Percentiles rank a stretch among this genome's conserved stretches.
Evolutionary conservation across 2,888 invertebrate genomes (phyloP).

Genomic region (Stenichneumon culpator): DNA sequence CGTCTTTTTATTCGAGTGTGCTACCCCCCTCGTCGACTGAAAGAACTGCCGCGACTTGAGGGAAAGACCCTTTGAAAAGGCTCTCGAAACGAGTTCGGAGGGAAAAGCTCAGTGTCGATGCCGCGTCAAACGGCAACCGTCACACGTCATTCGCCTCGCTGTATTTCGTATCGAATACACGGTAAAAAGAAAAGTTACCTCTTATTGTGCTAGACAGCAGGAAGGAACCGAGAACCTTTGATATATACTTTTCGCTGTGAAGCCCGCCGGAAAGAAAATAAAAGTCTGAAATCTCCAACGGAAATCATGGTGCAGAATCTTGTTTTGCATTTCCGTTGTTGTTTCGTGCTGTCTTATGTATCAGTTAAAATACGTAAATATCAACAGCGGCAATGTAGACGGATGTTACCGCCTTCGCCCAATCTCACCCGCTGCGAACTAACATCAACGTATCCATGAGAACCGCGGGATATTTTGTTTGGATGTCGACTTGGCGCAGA

Average conservation of each 20-base stretch:
- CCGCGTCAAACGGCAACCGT: slow-evolving; percentile 63
- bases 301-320: slow-evolving; percentile 27
- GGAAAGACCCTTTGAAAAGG: slow-evolving; percentile 55
- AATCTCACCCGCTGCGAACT: not conserved
- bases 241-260: slow-evolving; percentile 29
- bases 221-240: slow-evolving; percentile 33
- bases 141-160: slow-evolving; percentile 61
- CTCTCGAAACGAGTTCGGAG: slow-evolving; percentile 55
- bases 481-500: not conserved
- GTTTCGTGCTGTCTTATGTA: not conserved
- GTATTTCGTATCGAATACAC: slow-evolving; percentile 53
- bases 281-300: slow-evolving; percentile 35
- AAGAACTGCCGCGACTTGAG: slow-evolving; percentile 49
- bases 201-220: slow-evolving; percentile 42
- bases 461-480: not conserved
- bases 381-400: not conserved
- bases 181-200: slow-evolving; percentile 59
- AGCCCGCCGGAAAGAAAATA: slow-evolving; percentile 26
- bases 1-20: slow-evolving; percentile 37
- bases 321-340: not conserved
- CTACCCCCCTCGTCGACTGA: slow-evolving; percentile 30
- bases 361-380: not conserved
- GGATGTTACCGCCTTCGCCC: not conserved
- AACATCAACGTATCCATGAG: not conserved
- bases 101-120: slow-evolving; percentile 66